phyloP scores from a whole-genome alignment of 2,113 vertebrate species.

The Etheostoma cragini region DNA sequence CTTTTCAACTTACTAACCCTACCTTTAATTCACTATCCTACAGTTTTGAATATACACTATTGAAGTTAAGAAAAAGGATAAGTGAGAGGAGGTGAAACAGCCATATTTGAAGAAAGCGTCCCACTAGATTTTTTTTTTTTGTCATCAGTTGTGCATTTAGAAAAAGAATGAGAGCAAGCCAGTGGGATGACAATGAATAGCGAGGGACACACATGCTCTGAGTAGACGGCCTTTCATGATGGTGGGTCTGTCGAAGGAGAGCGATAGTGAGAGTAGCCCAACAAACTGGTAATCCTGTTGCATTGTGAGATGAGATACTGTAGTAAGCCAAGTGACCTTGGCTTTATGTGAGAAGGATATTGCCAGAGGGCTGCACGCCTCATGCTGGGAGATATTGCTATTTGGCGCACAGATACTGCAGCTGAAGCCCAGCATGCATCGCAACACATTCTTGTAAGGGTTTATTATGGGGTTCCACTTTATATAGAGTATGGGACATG shows the following conservation, averaged over 20 bases:
- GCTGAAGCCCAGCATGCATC: conserved; percentile 64
- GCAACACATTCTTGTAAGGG: conserved; percentile 23
- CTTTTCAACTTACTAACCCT: no score
- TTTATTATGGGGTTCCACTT: conserved; percentile 3
- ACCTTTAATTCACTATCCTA: background rate
- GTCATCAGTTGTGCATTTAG: conserved; percentile 43
- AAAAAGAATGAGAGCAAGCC: conserved; percentile 20
- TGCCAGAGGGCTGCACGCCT: conserved; percentile 66
- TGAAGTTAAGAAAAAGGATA: conserved; percentile 12
- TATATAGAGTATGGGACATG: background rate
- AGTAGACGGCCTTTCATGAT: conserved; percentile 23
- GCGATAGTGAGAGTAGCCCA: conserved; percentile 21
- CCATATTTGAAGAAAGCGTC: conserved; percentile 22
- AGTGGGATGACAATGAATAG: conserved; percentile 4
- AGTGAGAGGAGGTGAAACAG: conserved; percentile 54
- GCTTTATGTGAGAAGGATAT: conserved; percentile 68
- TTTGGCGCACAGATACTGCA: conserved; percentile 64
- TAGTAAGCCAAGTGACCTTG: conserved; percentile 75
- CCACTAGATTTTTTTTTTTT: conserved; percentile 27
- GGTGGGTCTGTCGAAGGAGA: conserved; percentile 33
- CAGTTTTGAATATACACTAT: background rate
- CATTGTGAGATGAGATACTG: conserved; percentile 68
- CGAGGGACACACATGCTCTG: conserved; percentile 1
- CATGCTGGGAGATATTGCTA: conserved; percentile 71
- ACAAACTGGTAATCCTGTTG: conserved; percentile 56